phyloP scores from a whole-genome alignment of 1,140 invertebrate species.

The Ruditapes philippinarum region DNA sequence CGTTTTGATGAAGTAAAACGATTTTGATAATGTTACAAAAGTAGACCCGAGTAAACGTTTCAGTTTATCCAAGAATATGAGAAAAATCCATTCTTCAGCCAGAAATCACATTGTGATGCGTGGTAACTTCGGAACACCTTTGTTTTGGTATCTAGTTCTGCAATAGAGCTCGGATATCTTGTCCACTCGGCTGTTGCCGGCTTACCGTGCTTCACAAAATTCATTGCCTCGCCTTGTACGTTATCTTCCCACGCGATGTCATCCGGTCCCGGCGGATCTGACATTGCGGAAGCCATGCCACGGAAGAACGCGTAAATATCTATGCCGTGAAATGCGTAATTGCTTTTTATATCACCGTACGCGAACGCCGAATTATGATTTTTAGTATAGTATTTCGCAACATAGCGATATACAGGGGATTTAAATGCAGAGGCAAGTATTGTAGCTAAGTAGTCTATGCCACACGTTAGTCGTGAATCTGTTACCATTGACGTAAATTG shows the following conservation, averaged over 20 bases:
- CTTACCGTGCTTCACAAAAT: constrained; percentile 16
- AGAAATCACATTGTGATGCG: constrained; percentile 51
- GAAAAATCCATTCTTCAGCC: constrained; percentile 59
- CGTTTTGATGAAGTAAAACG: no score
- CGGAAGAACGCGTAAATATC: constrained; percentile 71
- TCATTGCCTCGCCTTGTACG: constrained; percentile 13
- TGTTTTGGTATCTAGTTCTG: background rate
- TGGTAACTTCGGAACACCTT: constrained; percentile 32
- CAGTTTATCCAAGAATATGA: constrained; percentile 63
- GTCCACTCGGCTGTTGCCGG: constrained; percentile 10
- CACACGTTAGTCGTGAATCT: constrained; percentile 43
- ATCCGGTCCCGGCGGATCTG: background rate
- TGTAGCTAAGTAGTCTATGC: constrained; percentile 32
- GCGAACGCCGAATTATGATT: background rate
- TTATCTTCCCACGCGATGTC: constrained; percentile 33
- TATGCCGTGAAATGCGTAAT: constrained; percentile 70
- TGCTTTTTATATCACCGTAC: background rate
- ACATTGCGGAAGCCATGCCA: constrained; percentile 18
- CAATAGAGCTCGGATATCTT: background rate
- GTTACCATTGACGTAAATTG: constrained; percentile 33
- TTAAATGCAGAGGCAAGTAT: background rate
- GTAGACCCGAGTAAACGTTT: no score
- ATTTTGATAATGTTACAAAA: no score
- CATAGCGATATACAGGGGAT: constrained; percentile 51
- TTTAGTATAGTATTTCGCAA: constrained; percentile 13